These are phyloP conservation scores for Ochotona curzoniae DNA, from an alignment of 2,113 vertebrate genomes.

Conservation along the genomic window DNA sequence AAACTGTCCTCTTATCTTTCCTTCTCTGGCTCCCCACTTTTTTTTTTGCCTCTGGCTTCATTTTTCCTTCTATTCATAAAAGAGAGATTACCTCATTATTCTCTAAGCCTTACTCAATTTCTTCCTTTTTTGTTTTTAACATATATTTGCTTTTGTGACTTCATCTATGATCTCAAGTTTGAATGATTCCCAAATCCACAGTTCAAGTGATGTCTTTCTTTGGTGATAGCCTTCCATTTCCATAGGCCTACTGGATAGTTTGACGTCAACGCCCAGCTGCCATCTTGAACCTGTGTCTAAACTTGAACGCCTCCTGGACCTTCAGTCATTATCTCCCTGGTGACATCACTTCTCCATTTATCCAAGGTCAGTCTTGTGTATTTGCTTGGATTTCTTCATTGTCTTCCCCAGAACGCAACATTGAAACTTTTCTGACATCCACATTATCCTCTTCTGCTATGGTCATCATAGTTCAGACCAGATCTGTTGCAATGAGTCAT, in stretches of 20 bases:
- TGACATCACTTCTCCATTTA: neutral
- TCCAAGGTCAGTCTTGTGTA: neutral
- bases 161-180: neutral
- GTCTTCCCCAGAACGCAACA: neutral
- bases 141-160: neutral
- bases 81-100: neutral
- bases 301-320: neutral
- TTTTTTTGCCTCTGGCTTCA: neutral
- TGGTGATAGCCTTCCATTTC: neutral
- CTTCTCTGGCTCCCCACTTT: neutral
- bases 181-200: neutral
- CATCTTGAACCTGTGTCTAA: neutral
- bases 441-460: neutral
- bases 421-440: neutral
- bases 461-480: neutral
- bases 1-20: neutral
- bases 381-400: neutral
- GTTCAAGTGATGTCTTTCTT: neutral
- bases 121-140: neutral
- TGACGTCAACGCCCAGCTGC: neutral
- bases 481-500: neutral
- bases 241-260: neutral
- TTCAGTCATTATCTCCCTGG: constrained; percentile 2
- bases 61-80: neutral
- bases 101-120: no score